Evolutionary conservation across 2,888 invertebrate genomes (phyloP), one percentile per base, ranked within the genome.

Genomic region (Napeogenes inachia): DNA sequence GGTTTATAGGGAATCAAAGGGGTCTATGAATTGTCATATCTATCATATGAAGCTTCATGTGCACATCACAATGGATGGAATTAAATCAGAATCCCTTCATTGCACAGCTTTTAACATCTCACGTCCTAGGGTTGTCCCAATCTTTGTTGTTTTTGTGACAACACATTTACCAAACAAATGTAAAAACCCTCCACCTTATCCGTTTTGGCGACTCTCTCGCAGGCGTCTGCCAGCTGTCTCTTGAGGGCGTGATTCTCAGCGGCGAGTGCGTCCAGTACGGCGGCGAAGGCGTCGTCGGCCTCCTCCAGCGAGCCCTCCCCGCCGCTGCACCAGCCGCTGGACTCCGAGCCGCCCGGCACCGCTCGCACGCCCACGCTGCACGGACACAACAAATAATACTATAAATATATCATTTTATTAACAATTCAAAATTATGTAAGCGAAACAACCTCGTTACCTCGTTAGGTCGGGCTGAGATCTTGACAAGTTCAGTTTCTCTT

Each of bases 381-480:
- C 13, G 50, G 35, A 42, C 47, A 45, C 4, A 21, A 56, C 13
- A 10, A 45, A 30, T 54, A 35, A 1, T 6, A n/a, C 30, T 33
- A 33, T 13, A 47, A 57, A 33, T 8, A 30, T 13, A 42, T 10
- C 0, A 10, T 42, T 10, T 2, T 10, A 42, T 42, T 10, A 10
- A 42, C 42, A 10, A 10, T 3, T 10, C 35, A 5, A 35, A 42
- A 10, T 42, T 42, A 21, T 21, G 21, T 21, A 21, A 21, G 21
- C 21, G 1, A 21, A 21, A 21, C 21, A 21, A 21, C 21, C 21
- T 21, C 21, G 21, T 21, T 75, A 91, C 83, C 94, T 93, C 0
- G 94, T 94, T 68, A 97, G 88, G 87, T 97, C 96, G 0, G 97
- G 97, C 78, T 97, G 96, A 0, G 96, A 96, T 73, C 95, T 92